Evolutionary conservation across 2,113 vertebrate genomes (phyloP), one percentile per base, ranked within the genome.

Genomic region (Gymnobelideus leadbeateri): DNA sequence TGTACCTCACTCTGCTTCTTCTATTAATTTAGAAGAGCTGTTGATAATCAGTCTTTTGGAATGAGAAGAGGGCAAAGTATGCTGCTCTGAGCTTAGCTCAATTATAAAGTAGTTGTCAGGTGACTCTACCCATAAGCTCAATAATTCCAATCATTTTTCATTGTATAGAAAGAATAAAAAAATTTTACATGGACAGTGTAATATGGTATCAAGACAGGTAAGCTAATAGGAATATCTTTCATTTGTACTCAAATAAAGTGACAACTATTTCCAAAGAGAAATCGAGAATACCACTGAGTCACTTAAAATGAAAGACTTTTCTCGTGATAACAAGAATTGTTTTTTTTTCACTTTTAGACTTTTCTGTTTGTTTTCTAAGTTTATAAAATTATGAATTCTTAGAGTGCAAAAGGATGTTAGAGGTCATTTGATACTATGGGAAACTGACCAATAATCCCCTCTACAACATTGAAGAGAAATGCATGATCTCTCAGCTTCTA

Each of bases 131-230:
- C 51, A 89, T 51, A 93, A 94, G 43, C 92, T 94, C 52, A 28
- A 0, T 97, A 95, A 95, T 94, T 92, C 46, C 50, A 89, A 94
- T 94, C 57, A 91, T 91, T 97, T 97, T 96, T 89, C 91, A 93
- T 84, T 89, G 8, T 1, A 16, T 49, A 93, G 24, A 95, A 91
- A 93, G 24, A 95, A 91, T 95, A 28, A 92, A 93, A 19, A 95
- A 93, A 8, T 89, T 53, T 43, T 31, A 0, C 49, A 8, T 47
- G 50, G 57, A 95, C 47, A 31, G 51, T 51, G 46, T 68, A 91
- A 57, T 95, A 43, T 89, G 31, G 46, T 52, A 61, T 90, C 19
- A 46, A 96, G 91, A 89, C 95, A 91, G 92, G 89, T 61, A 92
- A 93, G 3, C 1, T 55, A 68, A 96, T 91, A n/a, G 52, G 51